These are phyloP conservation scores for Siniperca scherzeri DNA, from an alignment of 2,797 vertebrate genomes.

Conservation along the genomic window DNA sequence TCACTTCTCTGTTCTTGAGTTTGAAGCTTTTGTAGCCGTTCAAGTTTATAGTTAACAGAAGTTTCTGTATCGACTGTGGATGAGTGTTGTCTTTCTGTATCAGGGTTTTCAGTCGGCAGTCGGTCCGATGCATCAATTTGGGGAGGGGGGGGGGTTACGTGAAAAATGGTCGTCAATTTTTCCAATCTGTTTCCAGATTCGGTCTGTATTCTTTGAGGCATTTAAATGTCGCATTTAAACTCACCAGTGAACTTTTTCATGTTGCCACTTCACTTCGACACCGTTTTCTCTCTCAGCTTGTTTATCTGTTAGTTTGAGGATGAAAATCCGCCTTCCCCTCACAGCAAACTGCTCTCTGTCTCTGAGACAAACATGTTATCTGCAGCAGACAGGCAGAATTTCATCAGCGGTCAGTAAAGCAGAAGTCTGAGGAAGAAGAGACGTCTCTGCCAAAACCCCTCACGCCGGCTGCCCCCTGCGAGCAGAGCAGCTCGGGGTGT, in stretches of 20 bases:
- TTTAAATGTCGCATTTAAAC: neutral
- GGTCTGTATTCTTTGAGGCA: neutral
- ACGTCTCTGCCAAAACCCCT: constrained; percentile 35
- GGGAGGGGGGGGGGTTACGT: too few relatives aligned
- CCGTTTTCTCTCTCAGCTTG: neutral
- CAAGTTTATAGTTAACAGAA: too few relatives aligned
- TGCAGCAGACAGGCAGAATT: constrained; percentile 61
- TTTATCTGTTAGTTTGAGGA: constrained; percentile 15
- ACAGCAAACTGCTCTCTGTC: neutral
- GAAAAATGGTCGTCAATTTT: too few relatives aligned
- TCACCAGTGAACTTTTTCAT: neutral
- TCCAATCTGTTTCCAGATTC: too few relatives aligned
- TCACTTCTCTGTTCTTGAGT: neutral
- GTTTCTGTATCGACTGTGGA: too few relatives aligned
- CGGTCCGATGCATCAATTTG: too few relatives aligned
- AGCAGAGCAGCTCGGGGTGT: constrained; percentile 24
- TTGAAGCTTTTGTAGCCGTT: too few relatives aligned
- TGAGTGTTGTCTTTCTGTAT: too few relatives aligned
- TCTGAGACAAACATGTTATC: constrained; percentile 54
- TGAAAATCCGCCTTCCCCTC: constrained; percentile 11
- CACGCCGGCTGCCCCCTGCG: constrained; percentile 13
- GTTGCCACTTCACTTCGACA: too few relatives aligned
- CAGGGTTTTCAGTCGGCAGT: too few relatives aligned
- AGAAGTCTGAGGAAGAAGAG: constrained; percentile 33
- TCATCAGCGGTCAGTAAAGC: constrained; percentile 69